Evolutionary conservation across 2,797 vertebrate genomes (phyloP).

Genomic region (Petrocephalus sullivani): DNA sequence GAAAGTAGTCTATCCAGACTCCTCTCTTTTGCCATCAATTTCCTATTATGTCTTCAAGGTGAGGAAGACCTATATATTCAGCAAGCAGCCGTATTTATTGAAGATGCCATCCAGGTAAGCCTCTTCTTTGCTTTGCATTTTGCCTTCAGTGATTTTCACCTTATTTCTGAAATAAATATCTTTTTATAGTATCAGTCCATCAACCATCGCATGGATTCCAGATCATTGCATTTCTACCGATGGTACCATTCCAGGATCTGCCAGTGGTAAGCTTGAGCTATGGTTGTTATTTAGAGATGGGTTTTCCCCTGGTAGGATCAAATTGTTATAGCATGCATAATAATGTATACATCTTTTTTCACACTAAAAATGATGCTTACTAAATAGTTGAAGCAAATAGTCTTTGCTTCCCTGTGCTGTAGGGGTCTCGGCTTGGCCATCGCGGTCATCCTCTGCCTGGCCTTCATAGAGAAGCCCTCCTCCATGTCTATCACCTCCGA

Average conservation of each 20-base stretch:
- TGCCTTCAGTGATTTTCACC: neutral
- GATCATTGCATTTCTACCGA: slow-evolving; percentile 75
- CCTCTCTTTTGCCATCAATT: neutral
- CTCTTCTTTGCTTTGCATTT: neutral
- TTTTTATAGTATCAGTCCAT: slow-evolving; percentile 83
- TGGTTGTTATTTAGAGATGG: neutral
- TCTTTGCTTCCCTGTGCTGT: neutral
- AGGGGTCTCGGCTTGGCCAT: slow-evolving; percentile 76
- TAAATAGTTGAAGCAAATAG: neutral
- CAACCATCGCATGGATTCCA: slow-evolving; percentile 80
- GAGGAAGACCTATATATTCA: slow-evolving; percentile 65
- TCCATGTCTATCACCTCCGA: slow-evolving; percentile 78
- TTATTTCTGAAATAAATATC: slow-evolving; percentile 2
- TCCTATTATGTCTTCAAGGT: slow-evolving; percentile 33
- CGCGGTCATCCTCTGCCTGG: slow-evolving; percentile 73
- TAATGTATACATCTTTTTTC: neutral
- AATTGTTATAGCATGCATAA: neutral
- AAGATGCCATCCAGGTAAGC: slow-evolving; percentile 84
- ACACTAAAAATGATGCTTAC: neutral
- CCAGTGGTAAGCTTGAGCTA: slow-evolving; percentile 72
- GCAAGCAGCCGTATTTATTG: slow-evolving; percentile 86
- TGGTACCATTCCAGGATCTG: slow-evolving; percentile 81
- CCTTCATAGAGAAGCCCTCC: slow-evolving; percentile 82
- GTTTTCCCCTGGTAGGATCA: neutral
- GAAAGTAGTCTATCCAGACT: neutral